Evolutionary conservation across 2,888 invertebrate species (phyloP), one percentile per base, ranked within the genome.

Genomic region (Saturnia japonica): DNA sequence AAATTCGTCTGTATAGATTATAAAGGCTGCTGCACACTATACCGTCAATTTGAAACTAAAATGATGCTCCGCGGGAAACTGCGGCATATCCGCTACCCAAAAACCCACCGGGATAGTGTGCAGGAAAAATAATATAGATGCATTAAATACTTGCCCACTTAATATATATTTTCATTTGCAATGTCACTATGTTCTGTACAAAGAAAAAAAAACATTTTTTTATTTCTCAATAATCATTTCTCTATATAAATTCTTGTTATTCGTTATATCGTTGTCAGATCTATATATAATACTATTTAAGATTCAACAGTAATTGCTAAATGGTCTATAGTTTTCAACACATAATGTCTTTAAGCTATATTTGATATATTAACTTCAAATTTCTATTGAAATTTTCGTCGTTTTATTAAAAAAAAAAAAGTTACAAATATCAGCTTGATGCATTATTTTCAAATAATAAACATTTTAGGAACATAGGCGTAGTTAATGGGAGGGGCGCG

Each of bases 201-300:
- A 34, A 2, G 34, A 34, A 34, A 34, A 34, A 34, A 34, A 4
- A 34, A 34, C 2, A 34, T 34, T 4, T 4, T 4, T 19, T 19
- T 2, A 16, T 19, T 47, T n/a, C 22, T 9, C 22, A n/a, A 11
- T 22, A 54, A 22, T 22, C 0, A 22, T 22, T 60, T 14, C 14
- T 28, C 54, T 54, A 11, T 54, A 54, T 54, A 54, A 22, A 22
- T 54, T 54, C 22, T 22, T n/a, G 9, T 54, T 19, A 60, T 60
- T 28, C 12, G 1, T 60, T 60, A 14, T 28, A 60, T 60, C 68
- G 66, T 66, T 42, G 68, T 85, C 86, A 86, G 86, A 86, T 86
- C 86, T 82, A 80, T 78, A 62, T 45, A 77, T 82, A 85, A 86
- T 85, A 85, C 86, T 85, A 60, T 28, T 28, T 77, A 68, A 70